A percentile compares a stretch with the other conserved stretches of the same genome.
Evolutionary conservation across 2,888 invertebrate species (phyloP).

Genomic region (Scaptodrosophila latifasciaeformis): DNA sequence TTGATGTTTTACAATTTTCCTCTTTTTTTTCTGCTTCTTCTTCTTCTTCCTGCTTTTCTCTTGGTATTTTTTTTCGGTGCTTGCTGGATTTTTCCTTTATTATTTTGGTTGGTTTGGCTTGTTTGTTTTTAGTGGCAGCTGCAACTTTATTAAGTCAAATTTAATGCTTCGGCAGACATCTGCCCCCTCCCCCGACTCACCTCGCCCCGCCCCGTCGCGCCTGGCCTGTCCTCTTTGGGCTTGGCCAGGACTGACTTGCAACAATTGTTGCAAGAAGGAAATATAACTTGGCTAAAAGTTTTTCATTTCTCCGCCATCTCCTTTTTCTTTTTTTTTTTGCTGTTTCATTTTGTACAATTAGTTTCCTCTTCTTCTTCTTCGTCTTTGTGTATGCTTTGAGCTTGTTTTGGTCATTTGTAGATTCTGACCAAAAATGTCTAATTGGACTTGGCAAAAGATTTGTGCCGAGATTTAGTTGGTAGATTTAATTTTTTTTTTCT

Average conservation of each 20-base stretch:
- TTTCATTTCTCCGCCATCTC: constrained; percentile 5
- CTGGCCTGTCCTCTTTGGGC: constrained; percentile 38
- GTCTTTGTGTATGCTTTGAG: neutral
- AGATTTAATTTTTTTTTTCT: constrained; percentile 25
- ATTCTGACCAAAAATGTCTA: constrained; percentile 65
- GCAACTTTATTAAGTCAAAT: constrained; percentile 69
- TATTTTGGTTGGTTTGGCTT: too few species aligned
- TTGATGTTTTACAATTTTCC: constrained; percentile 69
- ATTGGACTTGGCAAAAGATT: constrained; percentile 66
- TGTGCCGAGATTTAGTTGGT: constrained; percentile 57
- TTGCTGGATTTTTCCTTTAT: neutral
- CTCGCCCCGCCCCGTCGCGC: constrained; percentile 1
- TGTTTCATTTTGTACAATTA: constrained; percentile 64
- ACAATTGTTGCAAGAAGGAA: constrained; percentile 62
- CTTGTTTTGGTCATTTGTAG: constrained; percentile 52
- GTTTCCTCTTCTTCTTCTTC: constrained; percentile 34
- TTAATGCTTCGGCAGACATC: constrained; percentile 44
- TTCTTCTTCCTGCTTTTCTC: constrained; percentile 4
- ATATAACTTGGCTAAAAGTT: too few species aligned
- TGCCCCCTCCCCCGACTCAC: constrained; percentile 6
- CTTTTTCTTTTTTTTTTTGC: constrained; percentile 36
- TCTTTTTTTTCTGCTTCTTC: constrained; percentile 21
- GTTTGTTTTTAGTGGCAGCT: constrained; percentile 51
- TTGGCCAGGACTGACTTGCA: constrained; percentile 67
- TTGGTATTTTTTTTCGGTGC: constrained; percentile 13